Evolutionary conservation across 2,888 invertebrate genomes (phyloP).

Genomic region (Rhamnusium bicolor): DNA sequence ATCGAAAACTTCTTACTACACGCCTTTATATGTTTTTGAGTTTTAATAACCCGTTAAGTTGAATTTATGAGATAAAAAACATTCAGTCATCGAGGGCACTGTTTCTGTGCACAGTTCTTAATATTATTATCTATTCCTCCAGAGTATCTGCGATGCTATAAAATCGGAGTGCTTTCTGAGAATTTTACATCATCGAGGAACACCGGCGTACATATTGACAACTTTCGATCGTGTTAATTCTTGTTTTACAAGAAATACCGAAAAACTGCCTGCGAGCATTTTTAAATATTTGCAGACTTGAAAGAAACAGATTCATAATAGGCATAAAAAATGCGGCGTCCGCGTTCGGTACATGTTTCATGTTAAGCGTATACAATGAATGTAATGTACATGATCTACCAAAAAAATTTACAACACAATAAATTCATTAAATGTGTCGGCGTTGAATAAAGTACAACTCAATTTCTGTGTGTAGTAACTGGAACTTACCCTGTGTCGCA

Average conservation of each 20-base stretch:
- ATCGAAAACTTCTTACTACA: neutral
- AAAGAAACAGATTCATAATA: slow-evolving; percentile 24
- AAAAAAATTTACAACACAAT: neutral
- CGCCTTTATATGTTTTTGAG: neutral
- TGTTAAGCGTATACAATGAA: neutral
- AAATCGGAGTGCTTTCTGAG: slow-evolving; percentile 15
- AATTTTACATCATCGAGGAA: neutral
- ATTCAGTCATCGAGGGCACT: neutral
- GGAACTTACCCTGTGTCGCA: too few relatives aligned
- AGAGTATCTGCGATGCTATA: slow-evolving; percentile 1
- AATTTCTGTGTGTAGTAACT: too few relatives aligned
- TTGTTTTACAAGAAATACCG: slow-evolving; percentile 25
- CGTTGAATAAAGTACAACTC: too few relatives aligned
- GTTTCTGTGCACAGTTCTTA: neutral
- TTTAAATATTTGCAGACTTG: slow-evolving; percentile 30
- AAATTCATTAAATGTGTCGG: neutral
- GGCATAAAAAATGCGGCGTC: slow-evolving; percentile 16
- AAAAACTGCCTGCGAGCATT: slow-evolving; percentile 20
- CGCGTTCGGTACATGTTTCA: neutral
- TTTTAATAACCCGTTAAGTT: slow-evolving; percentile 1
- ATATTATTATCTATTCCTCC: slow-evolving; percentile 13
- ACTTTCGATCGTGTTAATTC: slow-evolving; percentile 27
- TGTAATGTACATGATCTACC: neutral
- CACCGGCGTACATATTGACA: slow-evolving; percentile 20
- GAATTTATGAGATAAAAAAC: slow-evolving; percentile 1